These are phyloP conservation scores for Maniola hyperantus DNA, from an alignment of 2,888 invertebrate species.

Conservation along the genomic window DNA sequence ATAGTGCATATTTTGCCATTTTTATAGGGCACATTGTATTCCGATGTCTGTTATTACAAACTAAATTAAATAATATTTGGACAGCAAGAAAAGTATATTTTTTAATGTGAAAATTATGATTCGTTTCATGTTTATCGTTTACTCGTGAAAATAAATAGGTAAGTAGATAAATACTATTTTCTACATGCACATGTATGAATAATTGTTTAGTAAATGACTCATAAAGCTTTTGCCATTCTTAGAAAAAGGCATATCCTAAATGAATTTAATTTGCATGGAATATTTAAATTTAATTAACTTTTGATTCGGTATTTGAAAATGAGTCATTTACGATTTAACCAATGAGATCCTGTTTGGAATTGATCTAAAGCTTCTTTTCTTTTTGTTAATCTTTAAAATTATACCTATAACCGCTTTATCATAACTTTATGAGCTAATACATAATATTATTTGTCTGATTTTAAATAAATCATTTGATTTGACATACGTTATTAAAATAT, in stretches of 20 bases:
- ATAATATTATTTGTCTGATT: background rate
- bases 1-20: too few relatives aligned
- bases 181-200: background rate
- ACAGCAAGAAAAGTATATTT: too few relatives aligned
- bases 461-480: too few relatives aligned
- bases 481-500: too few relatives aligned
- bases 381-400: conserved; percentile 12
- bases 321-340: conserved; percentile 8
- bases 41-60: too few relatives aligned
- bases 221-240: background rate
- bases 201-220: background rate
- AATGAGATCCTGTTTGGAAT: conserved; percentile 15
- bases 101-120: too few relatives aligned
- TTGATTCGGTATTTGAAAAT: background rate
- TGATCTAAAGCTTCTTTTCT: background rate
- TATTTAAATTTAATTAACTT: background rate
- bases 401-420: background rate
- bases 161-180: too few relatives aligned
- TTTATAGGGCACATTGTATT: too few relatives aligned
- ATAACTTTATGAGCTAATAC: conserved; percentile 26
- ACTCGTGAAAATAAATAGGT: too few relatives aligned
- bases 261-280: background rate
- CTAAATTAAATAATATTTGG: too few relatives aligned
- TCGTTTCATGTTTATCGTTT: too few relatives aligned
- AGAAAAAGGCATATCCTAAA: background rate